phyloP scores from a whole-genome alignment of 2,797 vertebrate species.

The Coilia nasus region DNA sequence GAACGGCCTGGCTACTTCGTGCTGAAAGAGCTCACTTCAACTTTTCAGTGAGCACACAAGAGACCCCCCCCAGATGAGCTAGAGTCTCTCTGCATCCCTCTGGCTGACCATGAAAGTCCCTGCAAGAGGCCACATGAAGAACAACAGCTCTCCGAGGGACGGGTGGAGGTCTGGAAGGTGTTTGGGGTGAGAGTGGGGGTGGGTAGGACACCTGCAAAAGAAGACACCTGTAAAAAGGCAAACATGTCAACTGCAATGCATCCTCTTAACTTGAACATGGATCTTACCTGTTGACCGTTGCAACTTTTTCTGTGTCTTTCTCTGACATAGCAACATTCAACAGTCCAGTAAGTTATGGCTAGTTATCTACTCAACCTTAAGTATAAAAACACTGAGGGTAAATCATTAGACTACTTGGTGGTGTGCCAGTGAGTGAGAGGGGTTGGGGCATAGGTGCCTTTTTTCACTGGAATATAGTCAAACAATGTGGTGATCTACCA shows the following conservation, averaged over 20 bases:
- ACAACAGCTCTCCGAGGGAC: conserved; percentile 67
- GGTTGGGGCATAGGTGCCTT: not conserved
- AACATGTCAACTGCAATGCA: not conserved
- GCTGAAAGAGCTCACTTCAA: conserved; percentile 86
- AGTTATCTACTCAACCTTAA: not conserved
- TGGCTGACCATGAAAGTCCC: conserved; percentile 70
- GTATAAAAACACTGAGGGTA: not conserved
- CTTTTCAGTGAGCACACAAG: conserved; percentile 79
- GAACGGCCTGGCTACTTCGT: conserved; percentile 59
- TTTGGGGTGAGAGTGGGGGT: not conserved
- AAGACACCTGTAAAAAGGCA: not conserved
- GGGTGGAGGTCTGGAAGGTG: not conserved
- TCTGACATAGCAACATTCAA: not conserved
- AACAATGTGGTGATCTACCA: not conserved
- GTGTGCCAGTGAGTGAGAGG: not conserved
- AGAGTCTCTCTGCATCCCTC: conserved; percentile 72
- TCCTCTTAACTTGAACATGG: not conserved
- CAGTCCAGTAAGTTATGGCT: not conserved
- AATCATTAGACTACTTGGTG: not conserved
- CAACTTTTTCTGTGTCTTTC: not conserved
- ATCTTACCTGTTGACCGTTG: not conserved
- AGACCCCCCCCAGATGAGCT: conserved; percentile 57
- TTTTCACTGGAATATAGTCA: not conserved
- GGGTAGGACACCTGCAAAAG: not conserved
- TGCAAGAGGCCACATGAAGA: conserved; percentile 67